A percentile compares a stretch with the other conserved stretches of the same genome.
Conservation (phyloP, 2,888 invertebrate genomes). For the Eucera pruinosa region DNA sequence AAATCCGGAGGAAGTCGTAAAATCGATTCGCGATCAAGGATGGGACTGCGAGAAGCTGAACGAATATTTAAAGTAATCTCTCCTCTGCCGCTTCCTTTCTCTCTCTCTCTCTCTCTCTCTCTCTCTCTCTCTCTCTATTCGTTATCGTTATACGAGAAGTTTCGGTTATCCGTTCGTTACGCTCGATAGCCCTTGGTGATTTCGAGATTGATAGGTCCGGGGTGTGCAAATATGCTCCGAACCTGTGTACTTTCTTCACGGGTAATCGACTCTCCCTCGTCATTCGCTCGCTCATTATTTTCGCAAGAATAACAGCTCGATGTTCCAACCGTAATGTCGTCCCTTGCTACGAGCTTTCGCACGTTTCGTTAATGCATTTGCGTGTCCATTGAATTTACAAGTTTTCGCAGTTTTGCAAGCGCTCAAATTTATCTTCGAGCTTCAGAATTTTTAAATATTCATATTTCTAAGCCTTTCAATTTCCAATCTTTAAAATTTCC, state of each 20-base stretch:
- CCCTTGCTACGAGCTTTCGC: no score
- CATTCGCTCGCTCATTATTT: neutral
- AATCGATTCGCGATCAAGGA: conserved; percentile 73
- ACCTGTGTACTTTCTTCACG: conserved; percentile 12
- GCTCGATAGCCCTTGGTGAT: conserved; percentile 29
- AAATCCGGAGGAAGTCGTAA: conserved; percentile 52
- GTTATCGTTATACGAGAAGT: conserved; percentile 32
- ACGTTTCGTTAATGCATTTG: no score
- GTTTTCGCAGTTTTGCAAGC: no score
- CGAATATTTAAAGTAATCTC: conserved; percentile 82
- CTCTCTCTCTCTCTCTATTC: no score
- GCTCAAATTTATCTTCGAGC: no score
- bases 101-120: no score
- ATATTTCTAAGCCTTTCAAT: no score
- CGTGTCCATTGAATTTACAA: no score
- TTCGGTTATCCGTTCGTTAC: conserved; percentile 64
- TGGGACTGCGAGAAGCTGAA: conserved; percentile 82
- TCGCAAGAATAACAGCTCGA: neutral
- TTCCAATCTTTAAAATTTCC: no score
- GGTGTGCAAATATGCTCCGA: conserved; percentile 49
- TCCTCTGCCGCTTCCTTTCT: conserved; percentile 28
- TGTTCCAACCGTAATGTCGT: no score
- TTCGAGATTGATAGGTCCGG: conserved; percentile 57
- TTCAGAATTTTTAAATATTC: no score
- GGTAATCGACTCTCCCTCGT: neutral